Evolutionary conservation across 2,113 vertebrate species (phyloP).

Genomic region (Proteles cristata): DNA sequence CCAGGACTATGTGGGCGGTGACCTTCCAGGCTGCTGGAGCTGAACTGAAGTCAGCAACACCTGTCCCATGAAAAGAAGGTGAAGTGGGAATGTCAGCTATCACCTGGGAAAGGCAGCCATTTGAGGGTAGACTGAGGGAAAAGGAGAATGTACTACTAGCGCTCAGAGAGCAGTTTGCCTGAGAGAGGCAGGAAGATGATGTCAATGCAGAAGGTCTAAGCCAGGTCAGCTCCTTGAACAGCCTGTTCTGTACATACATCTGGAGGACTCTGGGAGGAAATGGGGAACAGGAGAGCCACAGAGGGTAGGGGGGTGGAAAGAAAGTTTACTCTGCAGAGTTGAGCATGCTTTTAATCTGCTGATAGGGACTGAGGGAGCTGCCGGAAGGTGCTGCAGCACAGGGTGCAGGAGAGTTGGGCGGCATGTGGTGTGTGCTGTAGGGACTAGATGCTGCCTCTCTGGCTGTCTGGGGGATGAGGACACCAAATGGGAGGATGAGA

Average conservation of each 20-base stretch:
- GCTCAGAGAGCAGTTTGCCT: not conserved
- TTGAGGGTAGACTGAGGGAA: not conserved
- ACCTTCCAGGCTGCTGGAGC: not conserved
- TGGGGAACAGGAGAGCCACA: not conserved
- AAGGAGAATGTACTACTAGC: not conserved
- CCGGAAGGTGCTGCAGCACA: not conserved
- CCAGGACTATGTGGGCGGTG: not conserved
- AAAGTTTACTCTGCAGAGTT: not conserved
- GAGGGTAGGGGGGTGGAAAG: not conserved
- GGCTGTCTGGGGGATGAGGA: not conserved
- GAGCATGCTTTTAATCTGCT: not conserved
- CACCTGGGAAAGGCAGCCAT: not conserved
- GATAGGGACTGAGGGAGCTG: not conserved
- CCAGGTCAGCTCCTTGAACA: not conserved
- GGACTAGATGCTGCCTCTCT: not conserved
- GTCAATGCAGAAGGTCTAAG: rapidly evolving
- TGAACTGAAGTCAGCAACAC: not conserved
- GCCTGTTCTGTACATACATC: not conserved
- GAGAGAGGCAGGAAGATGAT: not conserved
- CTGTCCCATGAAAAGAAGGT: not conserved
- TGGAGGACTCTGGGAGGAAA: not conserved
- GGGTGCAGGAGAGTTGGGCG: not conserved
- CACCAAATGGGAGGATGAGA: not conserved
- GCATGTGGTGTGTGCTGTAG: not conserved
- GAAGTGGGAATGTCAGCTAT: not conserved